phyloP scores from a whole-genome alignment of 1,140 invertebrate genomes.

The Leptinotarsa defecta region DNA sequence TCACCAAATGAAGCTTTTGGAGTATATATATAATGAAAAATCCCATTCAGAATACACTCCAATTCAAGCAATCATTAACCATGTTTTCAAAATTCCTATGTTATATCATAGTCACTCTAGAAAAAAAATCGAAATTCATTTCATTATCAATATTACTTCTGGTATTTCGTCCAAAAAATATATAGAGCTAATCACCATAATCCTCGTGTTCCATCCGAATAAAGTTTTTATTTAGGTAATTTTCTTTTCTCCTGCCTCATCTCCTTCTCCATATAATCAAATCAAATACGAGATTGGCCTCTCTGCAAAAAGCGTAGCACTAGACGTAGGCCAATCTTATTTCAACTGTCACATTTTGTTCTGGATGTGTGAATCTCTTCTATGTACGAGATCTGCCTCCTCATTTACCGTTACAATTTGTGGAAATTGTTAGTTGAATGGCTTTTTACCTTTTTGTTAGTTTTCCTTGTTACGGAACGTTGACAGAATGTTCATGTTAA shows the following conservation, averaged over 20 bases:
- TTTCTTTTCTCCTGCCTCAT: constrained; percentile 1
- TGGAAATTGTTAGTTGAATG: neutral
- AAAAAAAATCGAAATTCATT: too few relatives aligned
- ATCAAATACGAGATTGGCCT: constrained; percentile 19
- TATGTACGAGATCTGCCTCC: neutral
- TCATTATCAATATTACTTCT: too few relatives aligned
- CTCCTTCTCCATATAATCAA: constrained; percentile 12
- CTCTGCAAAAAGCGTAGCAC: constrained; percentile 1
- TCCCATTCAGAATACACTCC: too few relatives aligned
- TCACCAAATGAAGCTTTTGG: too few relatives aligned
- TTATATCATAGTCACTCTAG: too few relatives aligned
- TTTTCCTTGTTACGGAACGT: neutral
- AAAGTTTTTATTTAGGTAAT: neutral
- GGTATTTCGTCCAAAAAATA: neutral
- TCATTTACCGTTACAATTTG: constrained; percentile 1
- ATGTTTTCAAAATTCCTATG: too few relatives aligned
- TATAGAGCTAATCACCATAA: neutral
- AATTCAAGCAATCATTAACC: too few relatives aligned
- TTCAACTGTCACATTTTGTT: constrained; percentile 16
- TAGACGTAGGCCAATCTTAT: constrained; percentile 10
- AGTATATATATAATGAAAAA: too few relatives aligned
- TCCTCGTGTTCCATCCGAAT: neutral
- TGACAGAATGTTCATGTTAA: too few relatives aligned
- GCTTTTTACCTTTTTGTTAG: neutral
- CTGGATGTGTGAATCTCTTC: constrained; percentile 17